Conservation (phyloP, 2,113 vertebrate genomes). For the Triplophysa tibetana region DNA sequence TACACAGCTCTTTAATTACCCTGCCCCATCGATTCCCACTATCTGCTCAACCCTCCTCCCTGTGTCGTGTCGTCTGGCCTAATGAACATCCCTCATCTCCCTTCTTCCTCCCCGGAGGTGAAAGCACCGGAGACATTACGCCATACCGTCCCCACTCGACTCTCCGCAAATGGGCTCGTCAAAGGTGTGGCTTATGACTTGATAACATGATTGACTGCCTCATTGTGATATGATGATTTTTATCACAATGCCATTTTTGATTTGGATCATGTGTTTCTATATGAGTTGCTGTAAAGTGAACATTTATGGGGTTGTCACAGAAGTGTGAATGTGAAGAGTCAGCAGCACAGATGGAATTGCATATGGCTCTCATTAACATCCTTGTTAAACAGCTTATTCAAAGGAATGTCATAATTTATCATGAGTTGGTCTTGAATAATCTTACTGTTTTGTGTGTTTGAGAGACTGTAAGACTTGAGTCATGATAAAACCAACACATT, state of each 20-base stretch:
- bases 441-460: no score
- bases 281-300: no score
- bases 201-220: background rate
- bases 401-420: no score
- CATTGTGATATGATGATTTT: background rate
- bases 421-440: no score
- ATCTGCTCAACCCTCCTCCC: conserved; percentile 59
- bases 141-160: conserved; percentile 12
- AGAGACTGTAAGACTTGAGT: no score
- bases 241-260: background rate
- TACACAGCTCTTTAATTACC: conserved; percentile 80
- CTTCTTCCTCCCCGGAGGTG: background rate
- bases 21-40: conserved; percentile 76
- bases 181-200: background rate
- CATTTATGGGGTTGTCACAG: no score
- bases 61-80: conserved; percentile 55
- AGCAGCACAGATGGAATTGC: no score
- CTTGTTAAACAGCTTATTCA: no score
- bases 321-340: no score
- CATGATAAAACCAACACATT: no score
- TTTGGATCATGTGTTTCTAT: background rate
- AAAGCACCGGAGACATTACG: conserved; percentile 3
- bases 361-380: no score
- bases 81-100: conserved; percentile 74
- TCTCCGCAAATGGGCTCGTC: background rate